phyloP scores from a whole-genome alignment of 2,797 vertebrate genomes.

The Orientallactaga sibirica region DNA sequence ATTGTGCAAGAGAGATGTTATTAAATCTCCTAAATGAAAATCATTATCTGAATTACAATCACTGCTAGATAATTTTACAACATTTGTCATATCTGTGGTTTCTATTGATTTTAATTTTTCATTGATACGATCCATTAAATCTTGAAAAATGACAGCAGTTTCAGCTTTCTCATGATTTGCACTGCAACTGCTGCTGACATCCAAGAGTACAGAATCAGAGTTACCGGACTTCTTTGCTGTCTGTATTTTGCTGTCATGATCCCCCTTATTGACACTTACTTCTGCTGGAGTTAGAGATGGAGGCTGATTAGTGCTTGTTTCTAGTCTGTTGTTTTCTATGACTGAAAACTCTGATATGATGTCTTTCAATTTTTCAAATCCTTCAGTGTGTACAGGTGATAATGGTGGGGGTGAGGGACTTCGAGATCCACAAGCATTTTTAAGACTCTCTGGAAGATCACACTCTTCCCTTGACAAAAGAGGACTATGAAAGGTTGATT shows the following conservation, averaged over 20 bases:
- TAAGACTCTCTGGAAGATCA: slow-evolving; percentile 84
- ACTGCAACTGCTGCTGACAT: slow-evolving; percentile 77
- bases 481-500: slow-evolving; percentile 83
- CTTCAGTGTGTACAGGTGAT: slow-evolving; percentile 92
- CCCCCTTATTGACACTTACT: slow-evolving; percentile 80
- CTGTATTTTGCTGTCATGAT: slow-evolving; percentile 76
- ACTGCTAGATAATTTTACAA: slow-evolving; percentile 84
- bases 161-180: slow-evolving; percentile 85
- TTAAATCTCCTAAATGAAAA: slow-evolving; percentile 93
- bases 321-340: slow-evolving; percentile 86
- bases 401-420: slow-evolving; percentile 95
- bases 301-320: slow-evolving; percentile 88
- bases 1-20: slow-evolving; percentile 94
- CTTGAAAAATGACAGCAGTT: slow-evolving; percentile 90
- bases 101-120: slow-evolving; percentile 95
- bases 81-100: slow-evolving; percentile 89
- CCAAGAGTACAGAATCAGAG: slow-evolving; percentile 73
- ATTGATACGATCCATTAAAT: slow-evolving; percentile 94
- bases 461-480: slow-evolving; percentile 80
- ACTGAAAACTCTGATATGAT: slow-evolving; percentile 83
- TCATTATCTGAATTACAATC: slow-evolving; percentile 88
- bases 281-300: slow-evolving; percentile 92
- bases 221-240: slow-evolving; percentile 71
- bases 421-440: slow-evolving; percentile 87
- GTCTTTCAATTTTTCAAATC: slow-evolving; percentile 88